Conservation (phyloP, 92 coral and sea anemone species). For the Epizoanthus illoricatus region DNA sequence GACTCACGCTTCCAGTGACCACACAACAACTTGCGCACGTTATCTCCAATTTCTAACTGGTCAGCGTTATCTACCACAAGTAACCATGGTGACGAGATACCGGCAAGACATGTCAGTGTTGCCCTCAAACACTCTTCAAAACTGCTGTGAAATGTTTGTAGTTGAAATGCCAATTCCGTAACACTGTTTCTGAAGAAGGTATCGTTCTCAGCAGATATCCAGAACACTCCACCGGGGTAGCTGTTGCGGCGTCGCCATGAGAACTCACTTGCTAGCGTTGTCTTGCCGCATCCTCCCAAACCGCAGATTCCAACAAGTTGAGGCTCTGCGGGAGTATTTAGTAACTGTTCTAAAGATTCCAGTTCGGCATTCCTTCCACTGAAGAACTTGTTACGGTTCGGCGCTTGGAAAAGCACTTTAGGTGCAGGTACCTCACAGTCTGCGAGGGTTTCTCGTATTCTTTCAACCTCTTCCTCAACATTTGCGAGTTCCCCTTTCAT, state of each 20-base stretch:
- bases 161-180: slow-evolving; percentile 30
- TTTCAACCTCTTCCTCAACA: slow-evolving; percentile 1
- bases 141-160: slow-evolving; percentile 12
- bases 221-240: slow-evolving; percentile 53
- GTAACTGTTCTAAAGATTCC: slow-evolving; percentile 2
- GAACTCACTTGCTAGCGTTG: slow-evolving; percentile 58
- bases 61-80: slow-evolving; percentile 49
- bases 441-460: neutral
- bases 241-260: slow-evolving; percentile 30
- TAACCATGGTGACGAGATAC: slow-evolving; percentile 17
- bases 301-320: slow-evolving; percentile 44
- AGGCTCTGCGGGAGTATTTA: neutral
- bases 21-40: slow-evolving; percentile 29
- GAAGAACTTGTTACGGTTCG: slow-evolving; percentile 50
- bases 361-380: slow-evolving; percentile 47
- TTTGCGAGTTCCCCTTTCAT: neutral
- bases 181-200: slow-evolving; percentile 33
- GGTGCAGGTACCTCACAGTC: neutral
- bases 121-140: slow-evolving; percentile 25
- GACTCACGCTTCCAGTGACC: slow-evolving; percentile 44
- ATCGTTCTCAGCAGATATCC: slow-evolving; percentile 58
- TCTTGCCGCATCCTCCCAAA: slow-evolving; percentile 62
- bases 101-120: slow-evolving; percentile 11
- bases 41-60: slow-evolving; percentile 13
- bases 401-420: slow-evolving; percentile 43